phyloP scores from a whole-genome alignment of 2,113 vertebrate genomes.

The Pampusana beccarii region DNA sequence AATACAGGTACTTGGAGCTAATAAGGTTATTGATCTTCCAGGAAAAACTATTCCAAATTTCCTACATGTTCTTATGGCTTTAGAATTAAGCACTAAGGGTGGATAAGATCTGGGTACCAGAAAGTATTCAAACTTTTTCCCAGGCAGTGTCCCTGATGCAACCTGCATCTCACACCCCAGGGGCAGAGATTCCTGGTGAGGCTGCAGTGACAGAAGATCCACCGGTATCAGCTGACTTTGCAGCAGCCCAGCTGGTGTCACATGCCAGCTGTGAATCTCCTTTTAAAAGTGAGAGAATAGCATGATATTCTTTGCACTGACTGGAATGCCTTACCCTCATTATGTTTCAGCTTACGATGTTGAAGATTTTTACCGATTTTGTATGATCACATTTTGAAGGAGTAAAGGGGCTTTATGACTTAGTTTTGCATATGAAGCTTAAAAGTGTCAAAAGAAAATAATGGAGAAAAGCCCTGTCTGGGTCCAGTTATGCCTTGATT shows the following conservation, averaged over 20 bases:
- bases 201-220: not conserved
- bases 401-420: not conserved
- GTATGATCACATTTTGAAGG: not conserved
- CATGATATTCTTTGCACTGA: not conserved
- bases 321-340: not conserved
- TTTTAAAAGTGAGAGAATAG: not conserved
- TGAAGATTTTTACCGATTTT: not conserved
- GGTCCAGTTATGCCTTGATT: not conserved
- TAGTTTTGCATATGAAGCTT: not conserved
- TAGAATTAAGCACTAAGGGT: not conserved
- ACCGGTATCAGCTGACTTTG: not conserved
- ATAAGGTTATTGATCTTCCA: not conserved
- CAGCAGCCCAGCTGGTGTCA: not conserved
- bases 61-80: not conserved
- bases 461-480: not conserved
- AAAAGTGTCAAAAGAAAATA: not conserved
- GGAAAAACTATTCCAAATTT: not conserved
- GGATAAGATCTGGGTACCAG: not conserved
- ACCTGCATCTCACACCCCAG: not conserved
- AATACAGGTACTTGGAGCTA: not conserved
- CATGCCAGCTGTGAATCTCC: not conserved
- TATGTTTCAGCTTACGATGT: not conserved
- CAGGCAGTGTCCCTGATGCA: not conserved
- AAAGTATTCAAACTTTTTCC: not conserved
- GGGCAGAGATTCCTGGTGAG: not conserved